phyloP scores from a whole-genome alignment of 2,888 invertebrate species.

The Bursaphelenchus okinawaensis region DNA sequence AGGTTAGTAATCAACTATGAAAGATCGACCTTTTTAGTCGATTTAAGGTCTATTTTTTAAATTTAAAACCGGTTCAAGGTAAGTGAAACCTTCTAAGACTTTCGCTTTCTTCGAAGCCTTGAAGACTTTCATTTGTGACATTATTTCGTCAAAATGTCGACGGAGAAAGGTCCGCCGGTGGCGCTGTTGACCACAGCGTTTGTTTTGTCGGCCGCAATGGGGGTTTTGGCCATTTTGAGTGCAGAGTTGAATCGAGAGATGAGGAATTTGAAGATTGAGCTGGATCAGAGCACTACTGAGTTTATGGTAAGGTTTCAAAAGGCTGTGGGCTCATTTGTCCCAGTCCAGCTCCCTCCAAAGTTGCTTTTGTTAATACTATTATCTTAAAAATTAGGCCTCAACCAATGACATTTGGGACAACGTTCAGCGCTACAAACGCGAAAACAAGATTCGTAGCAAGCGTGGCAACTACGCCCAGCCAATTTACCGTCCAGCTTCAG shows the following conservation, averaged over 20 bases:
- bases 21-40: too few species aligned
- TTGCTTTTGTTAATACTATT: neutral
- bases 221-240: neutral
- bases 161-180: neutral
- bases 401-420: neutral
- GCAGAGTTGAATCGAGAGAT: neutral
- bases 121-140: too few species aligned
- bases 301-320: neutral
- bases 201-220: neutral
- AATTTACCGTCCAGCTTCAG: neutral
- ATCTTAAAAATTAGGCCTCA: neutral
- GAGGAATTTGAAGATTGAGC: neutral
- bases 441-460: neutral
- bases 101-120: neutral
- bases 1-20: too few species aligned
- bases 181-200: neutral
- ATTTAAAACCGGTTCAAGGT: neutral
- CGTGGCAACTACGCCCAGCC: neutral
- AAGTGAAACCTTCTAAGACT: neutral
- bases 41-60: too few species aligned
- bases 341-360: neutral
- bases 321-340: too few species aligned
- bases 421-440: neutral
- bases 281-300: neutral
- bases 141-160: neutral